Base-by-base conservation (phyloP, 2,113 vertebrate genomes). In the Triplophysa rosa region DNA sequence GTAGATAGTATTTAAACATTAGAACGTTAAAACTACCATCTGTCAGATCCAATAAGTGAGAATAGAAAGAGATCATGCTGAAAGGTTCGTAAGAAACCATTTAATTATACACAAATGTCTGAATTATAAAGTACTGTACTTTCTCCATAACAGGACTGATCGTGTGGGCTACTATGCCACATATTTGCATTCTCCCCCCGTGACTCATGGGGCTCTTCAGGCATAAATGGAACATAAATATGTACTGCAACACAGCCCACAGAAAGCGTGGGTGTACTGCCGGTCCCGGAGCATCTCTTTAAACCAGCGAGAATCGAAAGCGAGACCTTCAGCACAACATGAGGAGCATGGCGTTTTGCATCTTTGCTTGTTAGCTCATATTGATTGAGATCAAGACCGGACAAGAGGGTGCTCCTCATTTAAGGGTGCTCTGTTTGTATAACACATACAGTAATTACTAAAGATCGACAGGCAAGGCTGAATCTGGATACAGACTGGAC, bases 201-300 rank as follows among this genome's bases (percentile, higher is more conserved):
- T 81, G 84, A 86, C 64, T 82, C 80, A 84, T 64, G 11, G 21
- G 58, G 49, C 58, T 74, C 79, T 79, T 76, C 52, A 83, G 64
- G 67, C 73, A 74, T 77, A 79, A 83, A 84, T 80, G 67, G 45
- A 59, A 77, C 82, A 84, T 84, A 80, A 84, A 84, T 83, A 84
- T 85, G 78, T 70, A 72, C 37, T 45, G 62, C 56, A 24, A 71
- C 77, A 83, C 77, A 83, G 66, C 83, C 84, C 80, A 83, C 79
- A 64, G 75, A 72, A 79, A 78, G 77, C 29, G 77, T 75, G 79
- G 84, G 84, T 47, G 78, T 67, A 77, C 79, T 80, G 64, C n/a
- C 62, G 72, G 62, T 76, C 79, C 80, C 68, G 64, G 8, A 49
- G 26, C 26, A 64, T 78, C 49, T 56, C 71, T 79, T 78, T n/a